phyloP scores from a whole-genome alignment of 23 tunicate genomes.

The Styela plicata region DNA sequence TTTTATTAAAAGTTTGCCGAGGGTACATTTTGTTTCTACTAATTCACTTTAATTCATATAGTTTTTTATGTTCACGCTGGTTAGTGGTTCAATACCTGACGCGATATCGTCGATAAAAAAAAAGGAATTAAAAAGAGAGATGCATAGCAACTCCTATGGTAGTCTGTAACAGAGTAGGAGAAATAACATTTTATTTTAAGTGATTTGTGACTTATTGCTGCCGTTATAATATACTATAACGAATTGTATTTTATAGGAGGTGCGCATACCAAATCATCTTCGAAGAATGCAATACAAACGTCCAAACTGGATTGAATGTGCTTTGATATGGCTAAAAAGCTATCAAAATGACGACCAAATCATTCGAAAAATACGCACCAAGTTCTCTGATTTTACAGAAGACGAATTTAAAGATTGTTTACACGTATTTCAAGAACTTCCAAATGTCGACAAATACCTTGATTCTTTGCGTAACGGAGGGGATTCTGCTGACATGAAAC shows the following conservation, averaged over 20 bases:
- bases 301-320: neutral
- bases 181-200: too few relatives aligned
- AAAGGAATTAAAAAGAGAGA: too few relatives aligned
- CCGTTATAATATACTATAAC: neutral
- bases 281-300: neutral
- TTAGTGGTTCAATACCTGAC: neutral
- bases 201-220: too few relatives aligned
- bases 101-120: neutral
- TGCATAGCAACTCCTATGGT: too few relatives aligned
- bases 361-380: neutral
- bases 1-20: neutral
- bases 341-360: neutral
- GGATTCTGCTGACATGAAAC: neutral
- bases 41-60: neutral
- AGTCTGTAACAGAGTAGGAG: too few relatives aligned
- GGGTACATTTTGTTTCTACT: neutral
- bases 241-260: neutral
- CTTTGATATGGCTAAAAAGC: neutral
- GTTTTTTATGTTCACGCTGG: neutral
- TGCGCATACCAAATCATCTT: neutral
- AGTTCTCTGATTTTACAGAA: neutral
- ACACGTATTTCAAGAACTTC: neutral
- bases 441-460: neutral
- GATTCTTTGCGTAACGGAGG: neutral
- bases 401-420: neutral